A percentile compares a stretch with the other conserved stretches of the same genome.
These are phyloP conservation scores for Plectropomus leopardus DNA, from an alignment of 2,113 vertebrate genomes.

Conservation along the genomic window DNA sequence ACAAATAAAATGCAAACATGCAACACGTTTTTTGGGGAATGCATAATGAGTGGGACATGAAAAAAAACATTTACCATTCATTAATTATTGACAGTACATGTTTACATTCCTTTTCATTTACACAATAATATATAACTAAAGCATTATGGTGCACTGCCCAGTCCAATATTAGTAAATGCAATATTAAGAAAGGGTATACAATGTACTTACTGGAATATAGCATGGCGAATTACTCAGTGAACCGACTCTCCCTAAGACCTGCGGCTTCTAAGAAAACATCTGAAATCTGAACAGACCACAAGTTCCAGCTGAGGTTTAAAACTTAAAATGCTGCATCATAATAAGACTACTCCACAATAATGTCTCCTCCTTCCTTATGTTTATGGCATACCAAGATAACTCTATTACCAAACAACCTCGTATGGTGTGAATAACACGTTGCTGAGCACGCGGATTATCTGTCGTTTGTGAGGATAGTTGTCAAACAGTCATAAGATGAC, in stretches of 20 bases:
- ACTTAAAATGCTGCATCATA: conserved; percentile 64
- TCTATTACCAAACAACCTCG: conserved; percentile 47
- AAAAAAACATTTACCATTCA: conserved; percentile 96
- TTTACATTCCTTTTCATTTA: conserved; percentile 99
- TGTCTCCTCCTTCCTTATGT: conserved; percentile 57
- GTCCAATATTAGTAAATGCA: conserved; percentile 93
- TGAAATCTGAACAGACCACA: conserved; percentile 69
- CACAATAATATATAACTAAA: conserved; percentile 96
- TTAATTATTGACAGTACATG: conserved; percentile 97
- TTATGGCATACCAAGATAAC: conserved; percentile 56
- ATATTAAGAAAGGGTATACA: conserved; percentile 85
- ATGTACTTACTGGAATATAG: conserved; percentile 85
- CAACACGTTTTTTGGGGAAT: conserved; percentile 93
- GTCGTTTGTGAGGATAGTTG: conserved; percentile 65
- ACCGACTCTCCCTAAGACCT: conserved; percentile 78
- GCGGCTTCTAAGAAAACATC: conserved; percentile 72
- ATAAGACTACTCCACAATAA: conserved; percentile 69
- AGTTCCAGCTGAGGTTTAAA: conserved; percentile 67
- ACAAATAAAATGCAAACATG: conserved; percentile 99
- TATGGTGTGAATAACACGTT: conserved; percentile 45
- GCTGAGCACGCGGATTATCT: conserved; percentile 69
- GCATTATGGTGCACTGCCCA: conserved; percentile 92
- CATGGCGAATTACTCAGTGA: conserved; percentile 82
- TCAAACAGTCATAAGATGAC: conserved; percentile 66
- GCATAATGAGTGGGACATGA: conserved; percentile 92